phyloP scores from a whole-genome alignment of 2,888 invertebrate genomes.

The Melipona bicolor region DNA sequence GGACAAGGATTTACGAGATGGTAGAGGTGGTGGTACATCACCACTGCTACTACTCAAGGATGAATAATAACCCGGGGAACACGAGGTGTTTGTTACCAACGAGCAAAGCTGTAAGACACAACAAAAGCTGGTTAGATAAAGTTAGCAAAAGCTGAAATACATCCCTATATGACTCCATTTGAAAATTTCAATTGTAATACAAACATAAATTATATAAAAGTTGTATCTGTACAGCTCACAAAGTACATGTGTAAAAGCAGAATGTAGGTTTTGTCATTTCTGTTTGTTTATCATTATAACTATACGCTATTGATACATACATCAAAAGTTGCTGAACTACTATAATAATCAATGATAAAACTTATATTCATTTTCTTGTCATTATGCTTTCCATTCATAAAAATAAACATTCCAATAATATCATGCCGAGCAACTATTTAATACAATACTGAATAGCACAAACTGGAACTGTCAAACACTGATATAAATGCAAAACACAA shows the following conservation, averaged over 20 bases:
- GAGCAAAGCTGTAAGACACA: slow-evolving; percentile 84
- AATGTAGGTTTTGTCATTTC: slow-evolving; percentile 30
- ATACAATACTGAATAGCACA: slow-evolving; percentile 41
- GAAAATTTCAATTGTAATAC: slow-evolving; percentile 44
- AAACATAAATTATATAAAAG: slow-evolving; percentile 33
- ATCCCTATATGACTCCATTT: slow-evolving; percentile 56
- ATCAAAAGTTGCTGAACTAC: slow-evolving; percentile 22
- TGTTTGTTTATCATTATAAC: slow-evolving; percentile 33
- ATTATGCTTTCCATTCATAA: slow-evolving; percentile 29
- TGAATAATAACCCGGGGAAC: slow-evolving; percentile 81
- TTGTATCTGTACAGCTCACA: slow-evolving; percentile 33
- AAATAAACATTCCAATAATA: slow-evolving; percentile 38
- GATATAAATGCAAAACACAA: slow-evolving; percentile 52
- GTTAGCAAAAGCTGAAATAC: slow-evolving; percentile 74
- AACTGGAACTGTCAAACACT: slow-evolving; percentile 33
- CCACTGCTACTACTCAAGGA: slow-evolving; percentile 78
- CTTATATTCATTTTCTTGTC: slow-evolving; percentile 18
- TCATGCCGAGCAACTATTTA: slow-evolving; percentile 51
- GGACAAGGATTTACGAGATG: slow-evolving; percentile 83
- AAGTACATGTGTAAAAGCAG: slow-evolving; percentile 31
- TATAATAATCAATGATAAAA: slow-evolving; percentile 35
- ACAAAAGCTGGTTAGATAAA: slow-evolving; percentile 81
- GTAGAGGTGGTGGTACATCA: slow-evolving; percentile 84
- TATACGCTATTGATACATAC: slow-evolving; percentile 27
- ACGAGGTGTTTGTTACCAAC: slow-evolving; percentile 83